Base-by-base conservation (phyloP, 1,140 invertebrate species). In the Solenopsis invicta region DNA sequence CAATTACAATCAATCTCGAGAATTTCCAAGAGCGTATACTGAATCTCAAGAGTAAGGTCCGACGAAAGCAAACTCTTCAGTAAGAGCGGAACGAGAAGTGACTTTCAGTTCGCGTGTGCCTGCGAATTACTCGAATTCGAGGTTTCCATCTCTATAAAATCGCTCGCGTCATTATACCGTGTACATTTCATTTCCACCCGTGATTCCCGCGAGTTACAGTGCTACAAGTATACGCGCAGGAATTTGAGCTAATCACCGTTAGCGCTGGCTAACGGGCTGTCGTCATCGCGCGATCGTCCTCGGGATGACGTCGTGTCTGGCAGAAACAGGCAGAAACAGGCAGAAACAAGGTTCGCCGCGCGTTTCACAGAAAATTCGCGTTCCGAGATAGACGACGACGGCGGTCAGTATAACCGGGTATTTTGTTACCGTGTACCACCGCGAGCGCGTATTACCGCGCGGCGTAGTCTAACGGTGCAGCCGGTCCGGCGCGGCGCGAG, bases 391-490 rank as follows among this genome's bases (percentile, higher is more conserved):
- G 48, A 18, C 66, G 21, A 72, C 66, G 37, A 72, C 52, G 10
- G 52, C 66, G 52, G 66, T 85, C 54, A 48, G 81, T 52, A 4
- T 54, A 85, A 78, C 82, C 82, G 61, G 21, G 34, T 66, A 78
- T 52, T 85, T 77, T 59, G 61, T 80, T 84, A 78, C 59, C 74
- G 69, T 45, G 48, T 48, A 41, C 16, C 75, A 52, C 37, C 66
- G 76, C 48, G 76, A 56, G 78, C 72, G 80, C 64, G 34, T 59
- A 78, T 88, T 78, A 78, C 56, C 77, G 56, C 77, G 56, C 62
- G 82, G 89, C 72, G 18, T 8, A 59, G 50, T 69, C 71, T 91
- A 91, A 91, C 89, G 89, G 89, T 90, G 88, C 82, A 88, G 72
- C 6, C 41, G 21, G 56, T 76, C 72, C 67, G 37, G 78, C 56